Evolutionary conservation across 2,888 invertebrate species (phyloP).

Genomic region (Pristionchus fissidentatus): DNA sequence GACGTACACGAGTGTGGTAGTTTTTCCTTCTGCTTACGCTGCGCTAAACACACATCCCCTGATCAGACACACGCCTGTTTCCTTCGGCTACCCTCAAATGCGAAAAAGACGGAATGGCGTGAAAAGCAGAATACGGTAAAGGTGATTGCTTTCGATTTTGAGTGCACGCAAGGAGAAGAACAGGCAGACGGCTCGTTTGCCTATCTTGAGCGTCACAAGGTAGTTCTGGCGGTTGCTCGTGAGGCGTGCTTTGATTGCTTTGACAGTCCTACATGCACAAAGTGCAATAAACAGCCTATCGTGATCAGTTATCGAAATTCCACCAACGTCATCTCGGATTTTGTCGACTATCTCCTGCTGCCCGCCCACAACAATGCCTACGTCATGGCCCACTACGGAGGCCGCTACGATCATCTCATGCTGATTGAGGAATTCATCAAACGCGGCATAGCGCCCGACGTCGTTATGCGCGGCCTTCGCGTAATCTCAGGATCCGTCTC

Average conservation of each 20-base stretch:
- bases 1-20: not conserved
- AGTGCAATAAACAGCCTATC: not conserved
- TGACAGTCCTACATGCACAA: not conserved
- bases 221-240: not conserved
- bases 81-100: not conserved
- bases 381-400: not conserved
- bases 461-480: too few relatives aligned
- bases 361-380: not conserved
- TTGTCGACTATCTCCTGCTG: not conserved
- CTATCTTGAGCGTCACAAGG: not conserved
- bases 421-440: not conserved
- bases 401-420: not conserved
- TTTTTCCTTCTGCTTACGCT: not conserved
- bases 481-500: too few relatives aligned
- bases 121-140: not conserved
- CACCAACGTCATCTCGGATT: not conserved
- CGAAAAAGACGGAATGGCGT: not conserved
- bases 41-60: not conserved
- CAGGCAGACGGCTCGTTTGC: not conserved
- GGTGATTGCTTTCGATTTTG: not conserved
- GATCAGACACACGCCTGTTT: not conserved
- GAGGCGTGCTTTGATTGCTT: not conserved
- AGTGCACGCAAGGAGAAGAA: not conserved
- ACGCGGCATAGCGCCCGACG: too few relatives aligned
- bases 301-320: not conserved